These are phyloP conservation scores for Onchidella celtica DNA, from an alignment of 2,888 invertebrate species.

Conservation along the genomic window DNA sequence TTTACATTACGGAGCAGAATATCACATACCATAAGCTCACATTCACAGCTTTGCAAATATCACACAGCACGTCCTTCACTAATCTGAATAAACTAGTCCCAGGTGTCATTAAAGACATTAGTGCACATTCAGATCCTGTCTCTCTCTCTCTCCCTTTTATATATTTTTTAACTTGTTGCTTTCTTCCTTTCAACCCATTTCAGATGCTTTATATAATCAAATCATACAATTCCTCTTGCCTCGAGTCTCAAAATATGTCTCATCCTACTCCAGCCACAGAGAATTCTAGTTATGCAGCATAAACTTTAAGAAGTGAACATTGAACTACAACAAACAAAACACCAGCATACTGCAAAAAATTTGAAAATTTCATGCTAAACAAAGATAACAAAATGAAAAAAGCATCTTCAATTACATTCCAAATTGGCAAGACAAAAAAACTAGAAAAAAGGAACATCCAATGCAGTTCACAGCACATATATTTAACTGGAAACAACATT, in stretches of 20 bases:
- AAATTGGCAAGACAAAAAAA: background rate
- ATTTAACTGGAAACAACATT: background rate
- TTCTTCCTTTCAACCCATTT: background rate
- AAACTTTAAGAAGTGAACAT: too few relatives aligned
- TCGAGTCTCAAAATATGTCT: too few relatives aligned
- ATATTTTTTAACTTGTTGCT: background rate
- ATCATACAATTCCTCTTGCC: too few relatives aligned
- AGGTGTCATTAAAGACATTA: background rate
- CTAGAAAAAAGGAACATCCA: background rate
- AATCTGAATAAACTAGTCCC: background rate
- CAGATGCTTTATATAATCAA: background rate
- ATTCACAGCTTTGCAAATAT: conserved; percentile 12
- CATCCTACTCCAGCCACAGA: too few relatives aligned
- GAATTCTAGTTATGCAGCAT: too few relatives aligned
- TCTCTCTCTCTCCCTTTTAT: background rate
- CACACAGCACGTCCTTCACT: background rate
- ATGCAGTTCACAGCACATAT: conserved; percentile 26
- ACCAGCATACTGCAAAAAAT: background rate
- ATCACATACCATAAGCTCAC: background rate
- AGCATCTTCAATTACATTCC: background rate
- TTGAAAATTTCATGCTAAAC: background rate
- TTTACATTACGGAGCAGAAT: too few relatives aligned
- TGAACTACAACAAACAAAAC: background rate
- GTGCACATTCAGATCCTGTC: background rate
- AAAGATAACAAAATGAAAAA: conserved; percentile 4